Base-by-base conservation (phyloP, 2,113 vertebrate species). In the Neodontobutis hainanensis region DNA sequence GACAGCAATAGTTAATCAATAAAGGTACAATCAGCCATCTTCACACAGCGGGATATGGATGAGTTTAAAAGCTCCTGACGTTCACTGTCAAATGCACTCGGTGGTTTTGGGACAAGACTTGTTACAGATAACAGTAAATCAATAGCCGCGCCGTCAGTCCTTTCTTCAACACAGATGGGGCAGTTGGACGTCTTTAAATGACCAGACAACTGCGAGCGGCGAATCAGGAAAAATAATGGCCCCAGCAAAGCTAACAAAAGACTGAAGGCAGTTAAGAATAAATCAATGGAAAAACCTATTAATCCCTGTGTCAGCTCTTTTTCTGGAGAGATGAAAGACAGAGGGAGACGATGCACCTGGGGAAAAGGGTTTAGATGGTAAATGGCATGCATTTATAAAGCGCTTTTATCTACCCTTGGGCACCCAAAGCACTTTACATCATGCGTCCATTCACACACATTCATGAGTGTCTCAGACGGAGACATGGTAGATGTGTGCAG, bases 261-360 rank as follows among this genome's bases (percentile, higher is more conserved):
- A 52, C 19, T 27, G 10, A 5, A 3, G 16, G 40, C 56, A 43
- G 71, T 62, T 78, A 44, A 76, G 67, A 75, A 59, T 67, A 72
- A 85, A 83, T 85, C 88, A 86, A 69, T 81, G 71, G 47, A 59
- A 80, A 55, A 78, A 45, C 70, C 75, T 46, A 72, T 86, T 76
- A 70, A 70, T 61, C 52, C 32, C 16, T 16, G 56, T 67, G 65
- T 61, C 65, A 49, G 46, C 80, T 69, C 45, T 6, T 76, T 50
- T 57, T 48, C 44, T 42, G 61, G 3, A 32, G 47, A 64, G 59
- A 67, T 63, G 59, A 56, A 58, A 66, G 48, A 32, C 19, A 11
- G 46, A 43, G 68, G 10, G 56, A 65, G 47, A 8, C 46, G 48
- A 65, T n/a, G 16, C 62, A 19, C 32, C 36, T 16, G 48, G 34